Base-by-base conservation (phyloP, 2,888 invertebrate species). In the Eutolmus rufibarbis region DNA sequence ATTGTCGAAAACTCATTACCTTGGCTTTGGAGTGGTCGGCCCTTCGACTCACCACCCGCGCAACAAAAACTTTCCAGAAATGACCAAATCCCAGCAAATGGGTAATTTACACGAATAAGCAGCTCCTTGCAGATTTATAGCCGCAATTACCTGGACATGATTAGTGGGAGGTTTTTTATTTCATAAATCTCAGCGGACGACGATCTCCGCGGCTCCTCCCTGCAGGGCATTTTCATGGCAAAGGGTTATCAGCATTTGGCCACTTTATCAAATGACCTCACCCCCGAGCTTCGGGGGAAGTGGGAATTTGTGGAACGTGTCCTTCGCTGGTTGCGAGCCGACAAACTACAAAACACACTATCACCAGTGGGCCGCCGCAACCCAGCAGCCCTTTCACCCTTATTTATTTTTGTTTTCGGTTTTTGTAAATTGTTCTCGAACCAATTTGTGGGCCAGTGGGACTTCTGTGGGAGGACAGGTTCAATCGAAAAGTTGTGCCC, bases 31-130 rank as follows among this genome's bases (percentile, higher is more conserved):
- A 14, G 43, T 46, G 16, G 43, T 28, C 40, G 23, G 28, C 28
- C 28, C 66, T 28, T 28, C 16, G 28, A 9, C 51, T 51, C 51
- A n/a, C 51, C 51, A 19, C n/a, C n/a, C n/a, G n/a, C n/a, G n/a
- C 51, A 51, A n/a, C 51, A 51, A 66, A 14, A 66, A 66, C 66
- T 12, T 66, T 66, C 81, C 9, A 16, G 7, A 82, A 66, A 66
- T 57, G 66, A 2, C 19, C 57, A 66, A 82, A 66, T 82, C 57
- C 57, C 57, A 9, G 34, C 56, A 34, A 82, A 82, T 57, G 82
- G 82, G 34, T 57, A 82, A 82, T 82, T 82, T 82, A 57, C 82
- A 82, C 82, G 82, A 82, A 82, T 82, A 82, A 82, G 37, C 37
- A 37, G 51, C 82, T 57, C 23, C 4, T 34, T 9, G 31, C 9